A percentile compares a stretch with the other conserved stretches of the same genome.
Conservation (phyloP, 2,888 invertebrate genomes). For the Hedya salicella region DNA sequence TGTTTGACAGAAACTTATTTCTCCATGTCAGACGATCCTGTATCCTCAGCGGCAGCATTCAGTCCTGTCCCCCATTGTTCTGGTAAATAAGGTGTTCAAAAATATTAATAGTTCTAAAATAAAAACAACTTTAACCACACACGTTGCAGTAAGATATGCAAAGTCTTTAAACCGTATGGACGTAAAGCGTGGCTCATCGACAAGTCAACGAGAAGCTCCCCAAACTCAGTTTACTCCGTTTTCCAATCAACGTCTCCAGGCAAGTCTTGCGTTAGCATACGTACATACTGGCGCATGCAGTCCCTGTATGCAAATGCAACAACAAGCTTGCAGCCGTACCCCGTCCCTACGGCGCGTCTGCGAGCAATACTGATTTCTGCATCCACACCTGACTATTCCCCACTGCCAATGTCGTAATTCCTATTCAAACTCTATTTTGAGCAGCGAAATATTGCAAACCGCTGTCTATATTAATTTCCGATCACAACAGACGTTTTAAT, state of each 20-base stretch:
- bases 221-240: conserved; percentile 23
- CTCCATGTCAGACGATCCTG: too few relatives aligned
- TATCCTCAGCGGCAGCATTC: too few relatives aligned
- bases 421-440: conserved; percentile 67
- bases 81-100: too few relatives aligned
- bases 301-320: conserved; percentile 67
- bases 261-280: conserved; percentile 32
- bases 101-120: too few relatives aligned
- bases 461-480: conserved; percentile 29
- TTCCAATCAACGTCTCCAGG: conserved; percentile 32
- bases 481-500: background rate
- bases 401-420: conserved; percentile 58
- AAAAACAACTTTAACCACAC: too few relatives aligned
- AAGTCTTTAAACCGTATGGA: background rate
- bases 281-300: conserved; percentile 21
- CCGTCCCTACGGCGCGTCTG: conserved; percentile 62
- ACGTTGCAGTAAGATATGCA: too few relatives aligned
- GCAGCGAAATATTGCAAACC: conserved; percentile 52
- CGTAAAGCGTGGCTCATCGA: conserved; percentile 8
- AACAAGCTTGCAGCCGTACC: conserved; percentile 55
- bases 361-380: conserved; percentile 65
- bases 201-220: conserved; percentile 6
- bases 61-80: too few relatives aligned
- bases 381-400: conserved; percentile 70
- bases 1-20: too few relatives aligned